Percentiles rank a stretch among this genome's conserved stretches.
Evolutionary conservation across 2,888 invertebrate species (phyloP).

Genomic region (Eilema caniola): DNA sequence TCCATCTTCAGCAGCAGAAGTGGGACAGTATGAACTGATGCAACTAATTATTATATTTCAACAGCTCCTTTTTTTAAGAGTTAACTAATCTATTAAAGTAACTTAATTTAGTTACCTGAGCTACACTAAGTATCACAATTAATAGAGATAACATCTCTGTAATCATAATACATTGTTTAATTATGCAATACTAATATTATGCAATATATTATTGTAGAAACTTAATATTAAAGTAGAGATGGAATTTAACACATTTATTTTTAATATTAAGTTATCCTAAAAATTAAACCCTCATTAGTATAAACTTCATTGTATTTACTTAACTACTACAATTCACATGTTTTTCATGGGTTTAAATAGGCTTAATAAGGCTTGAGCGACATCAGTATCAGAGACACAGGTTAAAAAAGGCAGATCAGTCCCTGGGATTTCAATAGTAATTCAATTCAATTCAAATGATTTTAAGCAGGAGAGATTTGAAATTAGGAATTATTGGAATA

Average conservation of each 20-base stretch:
- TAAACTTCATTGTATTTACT: neutral
- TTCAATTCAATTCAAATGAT: no score
- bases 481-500: no score
- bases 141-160: neutral
- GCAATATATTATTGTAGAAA: neutral
- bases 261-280: no score
- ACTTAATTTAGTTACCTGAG: neutral
- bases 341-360: neutral
- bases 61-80: neutral
- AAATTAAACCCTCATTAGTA: neutral
- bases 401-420: neutral
- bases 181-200: neutral
- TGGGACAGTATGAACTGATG: neutral
- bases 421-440: neutral
- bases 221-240: neutral
- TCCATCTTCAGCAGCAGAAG: neutral
- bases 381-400: neutral
- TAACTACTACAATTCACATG: neutral
- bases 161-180: neutral
- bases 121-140: neutral
- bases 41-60: neutral
- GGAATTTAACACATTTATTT: neutral
- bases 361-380: neutral
- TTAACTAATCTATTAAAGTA: neutral
- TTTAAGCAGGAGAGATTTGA: no score